Conservation (phyloP, 2,888 invertebrate genomes). For the Pantelozetes paolii region DNA sequence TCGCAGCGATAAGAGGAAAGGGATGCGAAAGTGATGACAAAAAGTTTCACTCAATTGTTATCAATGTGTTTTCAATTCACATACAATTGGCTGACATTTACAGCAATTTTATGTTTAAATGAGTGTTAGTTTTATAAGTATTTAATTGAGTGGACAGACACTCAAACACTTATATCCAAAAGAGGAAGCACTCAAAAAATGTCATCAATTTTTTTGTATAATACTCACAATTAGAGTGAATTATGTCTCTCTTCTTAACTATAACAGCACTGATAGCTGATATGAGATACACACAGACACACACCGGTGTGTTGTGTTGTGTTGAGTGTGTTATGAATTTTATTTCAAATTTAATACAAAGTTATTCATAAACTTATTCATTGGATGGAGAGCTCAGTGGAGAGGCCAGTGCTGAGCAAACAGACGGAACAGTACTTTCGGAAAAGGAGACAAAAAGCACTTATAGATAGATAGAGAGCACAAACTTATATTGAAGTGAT, state of each 20-base stretch:
- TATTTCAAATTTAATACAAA: background rate
- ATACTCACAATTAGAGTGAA: background rate
- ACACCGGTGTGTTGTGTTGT: no score
- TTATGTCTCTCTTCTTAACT: no score
- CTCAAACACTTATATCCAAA: background rate
- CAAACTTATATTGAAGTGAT: conserved; percentile 8
- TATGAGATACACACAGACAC: no score
- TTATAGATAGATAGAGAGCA: conserved; percentile 1
- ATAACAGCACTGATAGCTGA: no score
- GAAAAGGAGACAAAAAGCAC: background rate
- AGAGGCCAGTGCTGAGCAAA: background rate
- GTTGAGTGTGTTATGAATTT: background rate
- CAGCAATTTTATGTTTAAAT: no score
- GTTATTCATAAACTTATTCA: conserved; percentile 8
- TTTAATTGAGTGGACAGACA: background rate
- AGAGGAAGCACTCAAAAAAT: background rate
- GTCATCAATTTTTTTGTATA: background rate
- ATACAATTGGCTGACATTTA: no score
- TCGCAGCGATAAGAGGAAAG: background rate
- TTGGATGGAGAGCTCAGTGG: background rate
- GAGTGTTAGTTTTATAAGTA: background rate
- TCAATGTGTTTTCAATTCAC: no score
- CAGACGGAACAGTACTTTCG: background rate
- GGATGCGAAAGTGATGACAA: background rate
- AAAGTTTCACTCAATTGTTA: background rate